phyloP scores from a whole-genome alignment of 2,888 invertebrate genomes.

The Arrhopalites spinosus region DNA sequence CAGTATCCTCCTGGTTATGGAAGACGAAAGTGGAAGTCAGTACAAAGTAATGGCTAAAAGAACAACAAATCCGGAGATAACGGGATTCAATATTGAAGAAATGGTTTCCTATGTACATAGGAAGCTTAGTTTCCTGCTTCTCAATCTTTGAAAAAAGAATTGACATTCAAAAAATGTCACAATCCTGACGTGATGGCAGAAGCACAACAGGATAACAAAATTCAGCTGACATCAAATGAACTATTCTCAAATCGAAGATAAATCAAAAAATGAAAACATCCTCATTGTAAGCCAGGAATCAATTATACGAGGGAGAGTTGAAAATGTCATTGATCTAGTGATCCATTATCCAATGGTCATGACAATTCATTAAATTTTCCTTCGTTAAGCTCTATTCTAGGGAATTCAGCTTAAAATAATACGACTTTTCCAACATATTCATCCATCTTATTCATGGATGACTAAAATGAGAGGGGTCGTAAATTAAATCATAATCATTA shows the following conservation, averaged over 20 bases:
- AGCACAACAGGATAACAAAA: constrained; percentile 6
- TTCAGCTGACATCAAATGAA: constrained; percentile 21
- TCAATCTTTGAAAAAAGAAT: constrained; percentile 29
- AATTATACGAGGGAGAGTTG: constrained; percentile 13
- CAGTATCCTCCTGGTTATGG: constrained; percentile 33
- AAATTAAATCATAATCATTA: too few species aligned
- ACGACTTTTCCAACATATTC: constrained; percentile 5
- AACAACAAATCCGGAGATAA: constrained; percentile 23
- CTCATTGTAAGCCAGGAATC: constrained; percentile 22
- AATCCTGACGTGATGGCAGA: constrained; percentile 4
- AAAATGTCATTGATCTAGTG: constrained; percentile 1
- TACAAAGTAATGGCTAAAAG: constrained; percentile 40
- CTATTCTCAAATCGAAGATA: constrained; percentile 14
- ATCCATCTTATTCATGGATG: neutral
- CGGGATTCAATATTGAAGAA: constrained; percentile 29
- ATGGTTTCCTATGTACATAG: constrained; percentile 21
- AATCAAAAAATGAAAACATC: constrained; percentile 19
- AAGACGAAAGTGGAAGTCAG: constrained; percentile 36
- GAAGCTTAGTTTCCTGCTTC: constrained; percentile 24
- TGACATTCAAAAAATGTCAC: constrained; percentile 4
- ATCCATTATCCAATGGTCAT: neutral
- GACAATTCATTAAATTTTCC: constrained; percentile 3
- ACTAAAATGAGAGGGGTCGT: too few species aligned
- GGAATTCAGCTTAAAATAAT: constrained; percentile 1
- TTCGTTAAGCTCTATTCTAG: constrained; percentile 4